These are phyloP conservation scores for Orthosia gothica DNA, from an alignment of 2,888 invertebrate genomes.

Conservation along the genomic window DNA sequence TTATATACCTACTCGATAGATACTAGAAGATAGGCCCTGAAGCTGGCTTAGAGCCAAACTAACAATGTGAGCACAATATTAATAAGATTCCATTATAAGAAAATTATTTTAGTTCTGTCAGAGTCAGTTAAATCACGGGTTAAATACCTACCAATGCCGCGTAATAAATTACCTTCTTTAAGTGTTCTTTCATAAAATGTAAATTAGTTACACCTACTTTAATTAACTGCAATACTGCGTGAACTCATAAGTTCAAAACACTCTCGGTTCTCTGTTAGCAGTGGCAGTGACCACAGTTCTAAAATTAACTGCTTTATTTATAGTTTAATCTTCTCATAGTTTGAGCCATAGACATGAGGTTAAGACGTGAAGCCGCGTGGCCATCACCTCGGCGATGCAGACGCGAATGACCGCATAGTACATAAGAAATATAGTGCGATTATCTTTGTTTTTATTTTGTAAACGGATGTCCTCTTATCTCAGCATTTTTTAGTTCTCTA, in stretches of 20 bases:
- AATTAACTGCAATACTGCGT: background rate
- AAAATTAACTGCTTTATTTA: conserved; percentile 48
- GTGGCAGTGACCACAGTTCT: conserved; percentile 48
- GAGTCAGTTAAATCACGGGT: too few species aligned
- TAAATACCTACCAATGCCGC: background rate
- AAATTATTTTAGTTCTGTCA: background rate
- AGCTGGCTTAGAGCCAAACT: conserved; percentile 39
- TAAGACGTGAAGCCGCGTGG: conserved; percentile 23
- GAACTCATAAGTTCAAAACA: conserved; percentile 2
- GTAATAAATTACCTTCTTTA: background rate
- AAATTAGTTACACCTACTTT: background rate
- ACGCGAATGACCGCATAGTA: conserved; percentile 28
- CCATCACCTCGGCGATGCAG: conserved; percentile 11
- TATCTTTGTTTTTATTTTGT: conserved; percentile 1
- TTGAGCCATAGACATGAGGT: conserved; percentile 40
- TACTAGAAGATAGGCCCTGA: conserved; percentile 21
- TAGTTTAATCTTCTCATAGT: conserved; percentile 42
- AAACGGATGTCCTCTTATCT: background rate
- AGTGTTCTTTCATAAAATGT: background rate
- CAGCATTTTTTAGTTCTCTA: conserved; percentile 1
- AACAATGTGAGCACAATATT: conserved; percentile 2
- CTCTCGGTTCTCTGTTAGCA: conserved; percentile 1
- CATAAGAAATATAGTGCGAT: background rate
- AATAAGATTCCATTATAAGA: background rate
- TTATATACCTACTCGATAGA: background rate